Base-by-base conservation (phyloP, 92 coral and sea anemone genomes). In the Phenganax marumi region DNA sequence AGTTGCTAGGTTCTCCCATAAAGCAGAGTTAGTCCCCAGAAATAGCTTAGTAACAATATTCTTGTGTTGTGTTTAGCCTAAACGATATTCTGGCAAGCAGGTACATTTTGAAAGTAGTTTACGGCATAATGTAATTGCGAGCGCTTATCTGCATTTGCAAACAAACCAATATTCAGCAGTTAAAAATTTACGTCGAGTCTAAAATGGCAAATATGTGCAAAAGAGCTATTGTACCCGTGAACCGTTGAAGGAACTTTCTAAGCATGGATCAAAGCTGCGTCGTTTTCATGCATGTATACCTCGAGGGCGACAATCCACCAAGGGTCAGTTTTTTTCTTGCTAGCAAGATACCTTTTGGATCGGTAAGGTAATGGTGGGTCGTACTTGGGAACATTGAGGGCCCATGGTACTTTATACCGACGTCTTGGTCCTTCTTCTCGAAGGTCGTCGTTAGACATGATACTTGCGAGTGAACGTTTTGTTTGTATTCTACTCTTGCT, bases 291-390 rank as follows among this genome's bases (percentile, higher is more conserved):
- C 43, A 33, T 33, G 43, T 33, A 1, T 73, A 96, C 99, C 99
- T 96, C 99, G 26, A 93, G 91, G 22, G 88, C 80, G 10, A 97
- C 93, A 1, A 96, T 93, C 99, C 99, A 96, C 99, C 97, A 92
- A 0, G 99, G 96, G 75, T 96, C 99, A 6, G 97, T 89, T 66
- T 96, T 96, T n/a, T 96, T 96, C 84, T 86, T 85, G 12, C 99
- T 91, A 26, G 99, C 97, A 48, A 96, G 88, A 56, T 92, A 92
- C 52, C 91, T 97, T 68, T 96, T 92, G 12, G 97, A 97, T 12
- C 99, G 97, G 63, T 92, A 96, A 24, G n/a, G 99, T 14, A 92
- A 87, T 68, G 82, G 80, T 85, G n/a, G n/a, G n/a, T n/a, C n/a
- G n/a, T n/a, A n/a, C n/a, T n/a, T n/a, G n/a, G n/a, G n/a, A n/a